A percentile compares a stretch with the other conserved stretches of the same genome.
phyloP scores from a whole-genome alignment of 2,113 vertebrate species.

The Dasyprocta punctata region DNA sequence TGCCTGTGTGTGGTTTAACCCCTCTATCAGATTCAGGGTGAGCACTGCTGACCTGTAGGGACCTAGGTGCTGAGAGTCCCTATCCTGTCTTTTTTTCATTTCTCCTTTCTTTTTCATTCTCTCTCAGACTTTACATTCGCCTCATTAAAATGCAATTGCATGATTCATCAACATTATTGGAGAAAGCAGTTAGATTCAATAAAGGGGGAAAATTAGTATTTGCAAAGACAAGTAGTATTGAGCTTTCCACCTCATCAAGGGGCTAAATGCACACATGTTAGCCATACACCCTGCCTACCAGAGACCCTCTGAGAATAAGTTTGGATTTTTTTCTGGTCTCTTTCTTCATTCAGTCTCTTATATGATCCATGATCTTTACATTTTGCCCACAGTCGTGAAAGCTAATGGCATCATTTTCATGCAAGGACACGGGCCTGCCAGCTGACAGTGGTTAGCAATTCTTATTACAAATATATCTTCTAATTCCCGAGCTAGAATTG shows the following conservation, averaged over 20 bases:
- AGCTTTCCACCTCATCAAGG: slow-evolving; percentile 59
- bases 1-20: fast-evolving
- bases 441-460: slow-evolving; percentile 87
- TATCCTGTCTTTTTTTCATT: background rate
- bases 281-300: slow-evolving; percentile 32
- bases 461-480: slow-evolving; percentile 86
- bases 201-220: slow-evolving; percentile 71
- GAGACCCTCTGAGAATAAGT: slow-evolving; percentile 5
- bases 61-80: background rate
- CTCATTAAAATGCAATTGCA: slow-evolving; percentile 74
- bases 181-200: slow-evolving; percentile 71
- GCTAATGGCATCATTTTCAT: slow-evolving; percentile 87
- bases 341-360: slow-evolving; percentile 56
- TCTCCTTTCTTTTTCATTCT: slow-evolving; percentile 23
- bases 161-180: slow-evolving; percentile 70
- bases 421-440: slow-evolving; percentile 84
- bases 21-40: background rate
- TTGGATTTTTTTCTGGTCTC: background rate
- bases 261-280: slow-evolving; percentile 63
- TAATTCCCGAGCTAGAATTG: slow-evolving; percentile 85
- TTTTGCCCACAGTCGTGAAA: slow-evolving; percentile 80
- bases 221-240: slow-evolving; percentile 67
- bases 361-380: slow-evolving; percentile 81
- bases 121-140: slow-evolving; percentile 60
- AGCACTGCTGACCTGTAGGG: background rate